Percentiles rank a stretch among this genome's conserved stretches.
Evolutionary conservation across 35 echinoderm and acorn worm genomes (phyloP).

Genomic region (Hemicentrotus pulcherrimus): DNA sequence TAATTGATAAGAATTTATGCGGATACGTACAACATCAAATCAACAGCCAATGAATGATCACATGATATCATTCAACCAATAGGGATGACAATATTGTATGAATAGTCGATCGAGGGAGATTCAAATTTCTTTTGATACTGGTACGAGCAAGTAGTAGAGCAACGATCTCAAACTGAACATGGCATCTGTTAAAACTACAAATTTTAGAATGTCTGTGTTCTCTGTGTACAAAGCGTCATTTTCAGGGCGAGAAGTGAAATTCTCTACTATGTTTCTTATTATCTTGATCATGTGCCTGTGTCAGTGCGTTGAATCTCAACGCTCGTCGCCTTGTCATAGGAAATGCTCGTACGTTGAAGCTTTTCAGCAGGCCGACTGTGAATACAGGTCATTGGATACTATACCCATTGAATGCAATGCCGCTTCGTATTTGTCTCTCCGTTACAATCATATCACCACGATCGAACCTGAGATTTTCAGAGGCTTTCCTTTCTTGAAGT

Average conservation of each 20-base stretch:
- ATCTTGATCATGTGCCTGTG: neutral
- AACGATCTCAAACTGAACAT: too few relatives aligned
- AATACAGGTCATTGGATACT: neutral
- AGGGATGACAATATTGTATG: too few relatives aligned
- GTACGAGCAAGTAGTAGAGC: too few relatives aligned
- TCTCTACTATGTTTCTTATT: neutral
- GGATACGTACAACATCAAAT: too few relatives aligned
- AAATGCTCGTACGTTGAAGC: neutral
- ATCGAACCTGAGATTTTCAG: neutral
- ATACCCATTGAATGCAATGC: constrained; percentile 28
- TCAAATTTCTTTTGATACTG: too few relatives aligned
- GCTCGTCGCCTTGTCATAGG: neutral
- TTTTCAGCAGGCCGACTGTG: neutral
- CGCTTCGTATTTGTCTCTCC: neutral
- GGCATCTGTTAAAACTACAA: too few relatives aligned
- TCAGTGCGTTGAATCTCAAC: neutral
- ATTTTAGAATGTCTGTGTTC: too few relatives aligned
- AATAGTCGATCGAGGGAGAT: too few relatives aligned
- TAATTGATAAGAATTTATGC: too few relatives aligned
- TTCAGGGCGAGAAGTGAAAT: neutral
- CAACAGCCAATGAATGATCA: too few relatives aligned
- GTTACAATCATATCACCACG: neutral
- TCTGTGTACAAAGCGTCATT: too few relatives aligned
- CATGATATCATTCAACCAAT: too few relatives aligned
- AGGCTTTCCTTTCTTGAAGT: neutral